Conservation (phyloP, 2,888 invertebrate genomes). For the Scaptomyza polygonia region DNA sequence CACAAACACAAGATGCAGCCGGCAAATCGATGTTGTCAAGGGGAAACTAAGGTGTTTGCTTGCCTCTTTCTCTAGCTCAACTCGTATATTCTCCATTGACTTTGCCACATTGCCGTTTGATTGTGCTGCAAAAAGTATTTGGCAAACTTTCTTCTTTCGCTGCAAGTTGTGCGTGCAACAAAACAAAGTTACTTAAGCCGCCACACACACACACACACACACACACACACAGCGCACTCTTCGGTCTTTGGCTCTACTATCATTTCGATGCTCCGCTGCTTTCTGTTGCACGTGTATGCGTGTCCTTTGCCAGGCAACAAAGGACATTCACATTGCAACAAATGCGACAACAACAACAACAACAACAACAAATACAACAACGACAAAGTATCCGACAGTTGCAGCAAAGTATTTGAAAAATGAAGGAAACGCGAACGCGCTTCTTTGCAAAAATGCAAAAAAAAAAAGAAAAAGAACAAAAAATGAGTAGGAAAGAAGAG, state of each 20-base stretch:
- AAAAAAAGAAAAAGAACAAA: conserved; percentile 9
- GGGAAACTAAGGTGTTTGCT: conserved; percentile 4
- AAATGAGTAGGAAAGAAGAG: no score
- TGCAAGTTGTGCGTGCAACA: conserved; percentile 65
- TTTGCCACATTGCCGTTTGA: conserved; percentile 61
- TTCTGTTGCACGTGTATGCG: conserved; percentile 31
- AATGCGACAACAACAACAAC: conserved; percentile 40
- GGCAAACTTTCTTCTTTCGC: conserved; percentile 50
- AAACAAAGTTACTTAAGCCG: conserved; percentile 44
- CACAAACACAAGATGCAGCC: conserved; percentile 70
- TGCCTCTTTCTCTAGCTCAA: conserved; percentile 1
- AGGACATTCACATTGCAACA: conserved; percentile 74
- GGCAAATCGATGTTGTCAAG: conserved; percentile 33
- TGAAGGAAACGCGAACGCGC: conserved; percentile 60
- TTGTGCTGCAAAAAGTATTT: conserved; percentile 39
- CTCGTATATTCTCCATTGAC: conserved; percentile 50
- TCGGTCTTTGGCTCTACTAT: conserved; percentile 1
- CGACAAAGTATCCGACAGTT: conserved; percentile 68
- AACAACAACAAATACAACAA: conserved; percentile 35
- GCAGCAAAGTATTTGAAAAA: conserved; percentile 76
- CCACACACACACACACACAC: no score
- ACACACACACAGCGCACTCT: conserved; percentile 3
- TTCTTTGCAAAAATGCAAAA: conserved; percentile 45
- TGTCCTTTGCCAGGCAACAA: conserved; percentile 74
- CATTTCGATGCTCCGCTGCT: background rate